Evolutionary conservation across 2,888 invertebrate species (phyloP).

Genomic region (Pterobdella sp.): DNA sequence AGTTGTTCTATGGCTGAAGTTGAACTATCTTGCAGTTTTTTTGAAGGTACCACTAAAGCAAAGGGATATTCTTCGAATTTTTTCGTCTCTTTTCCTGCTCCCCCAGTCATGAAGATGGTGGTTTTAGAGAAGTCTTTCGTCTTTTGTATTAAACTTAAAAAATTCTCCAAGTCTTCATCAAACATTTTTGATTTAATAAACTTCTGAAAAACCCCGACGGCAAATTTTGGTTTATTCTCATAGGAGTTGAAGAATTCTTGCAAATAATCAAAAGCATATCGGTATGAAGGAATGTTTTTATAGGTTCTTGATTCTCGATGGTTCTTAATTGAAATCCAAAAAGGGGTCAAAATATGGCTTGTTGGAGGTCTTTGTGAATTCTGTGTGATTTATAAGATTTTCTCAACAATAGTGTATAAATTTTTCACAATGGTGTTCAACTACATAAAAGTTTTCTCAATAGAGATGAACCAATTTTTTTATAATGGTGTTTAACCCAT

Average conservation of each 20-base stretch:
- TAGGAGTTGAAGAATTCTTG: background rate
- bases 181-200: background rate
- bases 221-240: background rate
- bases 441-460: too few species aligned
- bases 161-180: background rate
- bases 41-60: background rate
- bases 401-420: too few species aligned
- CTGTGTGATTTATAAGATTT: too few species aligned
- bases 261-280: background rate
- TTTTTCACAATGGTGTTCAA: too few species aligned
- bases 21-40: background rate
- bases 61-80: background rate
- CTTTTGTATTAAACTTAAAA: background rate
- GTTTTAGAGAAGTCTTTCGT: background rate
- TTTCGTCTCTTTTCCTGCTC: background rate
- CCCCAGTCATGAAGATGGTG: background rate
- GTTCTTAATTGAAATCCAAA: background rate
- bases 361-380: background rate
- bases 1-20: too few species aligned
- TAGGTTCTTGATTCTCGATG: background rate
- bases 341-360: background rate
- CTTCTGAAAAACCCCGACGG: background rate
- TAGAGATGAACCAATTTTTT: too few species aligned
- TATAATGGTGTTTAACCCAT: too few species aligned
- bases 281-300: background rate